Percentiles rank a stretch among this genome's conserved stretches.
Evolutionary conservation across 2,888 invertebrate species (phyloP).

Genomic region (Xanthostigma xanthostigma): DNA sequence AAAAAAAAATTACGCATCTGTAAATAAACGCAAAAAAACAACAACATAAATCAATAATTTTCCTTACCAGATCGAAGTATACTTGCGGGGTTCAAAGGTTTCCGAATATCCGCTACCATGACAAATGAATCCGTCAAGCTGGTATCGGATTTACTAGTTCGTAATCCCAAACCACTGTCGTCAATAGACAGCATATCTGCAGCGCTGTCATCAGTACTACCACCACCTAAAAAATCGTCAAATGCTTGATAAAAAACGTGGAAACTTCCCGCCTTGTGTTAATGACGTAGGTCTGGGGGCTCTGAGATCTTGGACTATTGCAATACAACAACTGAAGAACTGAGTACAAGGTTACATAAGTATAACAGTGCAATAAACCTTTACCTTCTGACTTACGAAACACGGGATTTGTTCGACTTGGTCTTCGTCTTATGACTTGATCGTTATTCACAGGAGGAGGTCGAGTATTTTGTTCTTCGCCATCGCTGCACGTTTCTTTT

Average conservation of each 20-base stretch:
- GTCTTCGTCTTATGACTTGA: conserved; percentile 42
- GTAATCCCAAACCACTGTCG: conserved; percentile 36
- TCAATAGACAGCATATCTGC: conserved; percentile 20
- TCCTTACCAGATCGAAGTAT: conserved; percentile 23
- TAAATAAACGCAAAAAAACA: not conserved
- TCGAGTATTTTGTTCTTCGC: conserved; percentile 32
- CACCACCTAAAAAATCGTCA: conserved; percentile 30
- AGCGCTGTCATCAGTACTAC: conserved; percentile 30
- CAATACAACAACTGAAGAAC: too few species aligned
- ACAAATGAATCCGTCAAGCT: conserved; percentile 85
- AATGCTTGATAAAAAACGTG: too few species aligned
- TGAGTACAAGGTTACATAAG: too few species aligned
- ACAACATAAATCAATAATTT: not conserved
- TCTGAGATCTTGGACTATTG: not conserved
- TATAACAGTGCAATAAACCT: conserved; percentile 9
- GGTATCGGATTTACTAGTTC: conserved; percentile 81
- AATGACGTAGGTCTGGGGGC: too few species aligned
- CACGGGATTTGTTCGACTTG: conserved; percentile 48
- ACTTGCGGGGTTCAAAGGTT: conserved; percentile 28
- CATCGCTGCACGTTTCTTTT: conserved; percentile 56
- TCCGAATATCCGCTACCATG: conserved; percentile 46
- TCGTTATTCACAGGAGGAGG: conserved; percentile 28
- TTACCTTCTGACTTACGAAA: conserved; percentile 51
- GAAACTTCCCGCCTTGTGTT: too few species aligned
- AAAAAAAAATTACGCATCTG: conserved; percentile 7